A percentile compares a stretch with the other conserved stretches of the same genome.
Conservation (phyloP, 2,888 invertebrate species). For the Leistus spinibarbis region DNA sequence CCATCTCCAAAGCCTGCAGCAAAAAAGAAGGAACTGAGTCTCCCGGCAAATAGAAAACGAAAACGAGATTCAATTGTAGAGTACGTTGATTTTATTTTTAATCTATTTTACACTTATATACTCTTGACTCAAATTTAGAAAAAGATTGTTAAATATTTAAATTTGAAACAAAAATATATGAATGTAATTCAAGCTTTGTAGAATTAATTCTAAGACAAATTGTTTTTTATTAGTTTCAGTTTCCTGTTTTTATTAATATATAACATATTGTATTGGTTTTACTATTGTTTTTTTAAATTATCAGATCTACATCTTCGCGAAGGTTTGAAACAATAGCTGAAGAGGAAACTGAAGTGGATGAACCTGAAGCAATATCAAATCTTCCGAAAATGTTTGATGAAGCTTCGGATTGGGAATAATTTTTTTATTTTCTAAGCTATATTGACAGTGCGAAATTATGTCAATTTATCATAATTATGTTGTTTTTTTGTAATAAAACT, state of each 20-base stretch:
- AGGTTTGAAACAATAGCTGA: neutral
- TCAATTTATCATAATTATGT: neutral
- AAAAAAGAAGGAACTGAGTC: conserved; percentile 1
- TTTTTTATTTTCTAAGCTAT: neutral
- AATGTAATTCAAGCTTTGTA: neutral
- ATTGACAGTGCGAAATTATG: neutral
- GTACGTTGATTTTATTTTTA: conserved; percentile 8
- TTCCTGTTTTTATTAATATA: neutral
- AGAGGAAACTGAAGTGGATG: neutral
- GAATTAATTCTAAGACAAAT: neutral
- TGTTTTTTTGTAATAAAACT: neutral
- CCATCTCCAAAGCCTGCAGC: neutral
- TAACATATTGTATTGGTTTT: neutral
- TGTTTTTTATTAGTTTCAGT: neutral
- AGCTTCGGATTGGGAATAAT: conserved; percentile 21
- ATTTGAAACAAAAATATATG: neutral
- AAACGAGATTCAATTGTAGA: neutral
- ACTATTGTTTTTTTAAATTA: neutral
- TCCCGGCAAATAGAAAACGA: neutral
- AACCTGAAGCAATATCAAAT: conserved; percentile 9
- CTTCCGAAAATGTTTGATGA: conserved; percentile 28
- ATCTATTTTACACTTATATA: neutral
- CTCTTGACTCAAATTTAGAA: neutral
- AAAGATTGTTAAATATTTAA: neutral
- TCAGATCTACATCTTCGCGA: neutral